Percentiles rank a stretch among this genome's conserved stretches.
Evolutionary conservation across 2,797 vertebrate species (phyloP).

Genomic region (Alfaro cultratus): DNA sequence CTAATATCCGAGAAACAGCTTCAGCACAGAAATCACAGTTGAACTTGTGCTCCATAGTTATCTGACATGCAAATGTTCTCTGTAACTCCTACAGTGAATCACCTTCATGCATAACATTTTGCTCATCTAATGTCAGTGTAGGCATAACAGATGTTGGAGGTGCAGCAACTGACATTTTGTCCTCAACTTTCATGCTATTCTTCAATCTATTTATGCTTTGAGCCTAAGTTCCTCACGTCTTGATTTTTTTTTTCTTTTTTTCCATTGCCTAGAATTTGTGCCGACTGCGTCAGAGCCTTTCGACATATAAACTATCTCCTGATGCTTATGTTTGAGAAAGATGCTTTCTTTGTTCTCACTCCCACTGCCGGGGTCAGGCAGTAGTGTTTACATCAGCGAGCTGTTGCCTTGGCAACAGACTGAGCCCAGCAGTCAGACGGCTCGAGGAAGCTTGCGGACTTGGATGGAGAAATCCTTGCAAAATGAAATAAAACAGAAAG

Average conservation of each 20-base stretch:
- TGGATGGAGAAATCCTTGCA: conserved; percentile 38
- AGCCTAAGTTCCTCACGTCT: not conserved
- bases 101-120: not conserved
- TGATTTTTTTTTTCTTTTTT: conserved; percentile 51
- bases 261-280: conserved; percentile 47
- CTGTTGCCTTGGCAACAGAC: conserved; percentile 67
- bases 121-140: conserved; percentile 5
- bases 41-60: not conserved
- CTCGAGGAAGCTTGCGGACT: conserved; percentile 32
- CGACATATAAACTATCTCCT: conserved; percentile 63
- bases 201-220: conserved; percentile 33
- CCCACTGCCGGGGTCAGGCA: conserved; percentile 48
- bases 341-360: conserved; percentile 70
- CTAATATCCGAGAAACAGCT: not conserved
- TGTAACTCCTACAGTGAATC: conserved; percentile 19
- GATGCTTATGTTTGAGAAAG: conserved; percentile 58
- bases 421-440: conserved; percentile 27
- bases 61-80: conserved; percentile 10
- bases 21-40: conserved; percentile 1
- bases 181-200: conserved; percentile 29
- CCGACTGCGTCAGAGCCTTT: conserved; percentile 67
- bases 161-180: conserved; percentile 11
- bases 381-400: conserved; percentile 66
- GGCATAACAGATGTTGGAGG: conserved; percentile 24
- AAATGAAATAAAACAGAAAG: conserved; percentile 20